Percentiles rank a stretch among this genome's conserved stretches.
Evolutionary conservation across 2,797 vertebrate genomes (phyloP).

Genomic region (Serranus cabrilla): DNA sequence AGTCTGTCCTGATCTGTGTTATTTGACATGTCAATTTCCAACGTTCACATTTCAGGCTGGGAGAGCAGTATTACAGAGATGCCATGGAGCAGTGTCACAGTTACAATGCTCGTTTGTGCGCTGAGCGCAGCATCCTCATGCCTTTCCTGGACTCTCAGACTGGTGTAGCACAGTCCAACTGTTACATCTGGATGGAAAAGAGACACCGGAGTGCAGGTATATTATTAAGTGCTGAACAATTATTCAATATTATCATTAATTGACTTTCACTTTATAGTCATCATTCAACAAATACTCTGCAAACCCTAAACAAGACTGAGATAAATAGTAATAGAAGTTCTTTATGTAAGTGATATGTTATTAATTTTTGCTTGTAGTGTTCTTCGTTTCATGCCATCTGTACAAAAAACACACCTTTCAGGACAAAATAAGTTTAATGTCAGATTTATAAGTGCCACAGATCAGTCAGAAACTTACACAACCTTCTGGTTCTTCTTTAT

Average conservation of each 20-base stretch:
- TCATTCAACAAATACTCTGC: background rate
- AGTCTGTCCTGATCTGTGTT: background rate
- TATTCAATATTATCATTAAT: background rate
- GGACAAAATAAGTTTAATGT: background rate
- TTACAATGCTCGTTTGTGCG: constrained; percentile 96
- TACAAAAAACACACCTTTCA: background rate
- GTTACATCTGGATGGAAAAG: constrained; percentile 99
- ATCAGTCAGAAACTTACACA: background rate
- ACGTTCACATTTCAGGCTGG: constrained; percentile 82
- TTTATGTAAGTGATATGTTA: background rate
- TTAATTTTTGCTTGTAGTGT: background rate
- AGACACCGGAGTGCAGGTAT: constrained; percentile 95
- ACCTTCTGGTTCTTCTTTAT: background rate
- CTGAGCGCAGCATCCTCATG: constrained; percentile 95
- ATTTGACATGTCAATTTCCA: constrained; percentile 34
- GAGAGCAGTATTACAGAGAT: constrained; percentile 97
- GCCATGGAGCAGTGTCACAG: constrained; percentile 99
- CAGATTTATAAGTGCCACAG: background rate
- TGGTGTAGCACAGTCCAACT: constrained; percentile 97
- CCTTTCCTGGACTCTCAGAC: constrained; percentile 98
- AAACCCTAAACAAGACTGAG: background rate
- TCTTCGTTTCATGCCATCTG: background rate
- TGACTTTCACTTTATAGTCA: background rate
- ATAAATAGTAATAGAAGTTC: background rate
- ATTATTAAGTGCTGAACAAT: background rate